Conservation (phyloP, 1,140 invertebrate genomes). For the Nebria ingens region DNA sequence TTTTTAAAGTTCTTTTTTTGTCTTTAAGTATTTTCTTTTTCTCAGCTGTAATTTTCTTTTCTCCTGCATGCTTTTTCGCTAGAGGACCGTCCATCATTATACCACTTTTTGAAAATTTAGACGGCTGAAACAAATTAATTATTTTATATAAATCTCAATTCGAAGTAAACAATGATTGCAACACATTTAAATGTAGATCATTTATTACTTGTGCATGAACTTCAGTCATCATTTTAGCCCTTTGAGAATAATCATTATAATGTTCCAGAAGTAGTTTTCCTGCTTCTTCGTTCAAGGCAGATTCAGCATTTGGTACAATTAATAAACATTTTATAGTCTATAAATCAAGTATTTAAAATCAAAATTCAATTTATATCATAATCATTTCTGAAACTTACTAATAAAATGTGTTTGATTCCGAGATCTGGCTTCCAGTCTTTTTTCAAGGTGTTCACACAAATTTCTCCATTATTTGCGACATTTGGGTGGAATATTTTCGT, state of each 20-base stretch:
- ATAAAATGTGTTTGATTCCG: constrained; percentile 90
- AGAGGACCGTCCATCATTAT: constrained; percentile 52
- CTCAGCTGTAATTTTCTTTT: constrained; percentile 67
- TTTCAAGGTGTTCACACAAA: constrained; percentile 95
- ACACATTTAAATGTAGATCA: constrained; percentile 13
- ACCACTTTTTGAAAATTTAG: constrained; percentile 35
- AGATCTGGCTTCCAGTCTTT: constrained; percentile 95
- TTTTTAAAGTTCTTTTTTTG: constrained; percentile 77
- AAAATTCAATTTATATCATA: constrained; percentile 3
- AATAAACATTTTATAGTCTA: constrained; percentile 85
- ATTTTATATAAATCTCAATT: constrained; percentile 17
- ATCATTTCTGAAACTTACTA: constrained; percentile 46
- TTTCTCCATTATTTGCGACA: constrained; percentile 88
- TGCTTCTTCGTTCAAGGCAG: constrained; percentile 88
- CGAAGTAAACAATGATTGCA: not conserved
- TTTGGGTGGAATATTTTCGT: constrained; percentile 98
- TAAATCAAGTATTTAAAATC: constrained; percentile 28
- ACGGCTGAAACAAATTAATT: constrained; percentile 28
- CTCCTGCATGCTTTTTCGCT: constrained; percentile 74
- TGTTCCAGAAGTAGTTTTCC: constrained; percentile 82
- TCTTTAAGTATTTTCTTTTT: constrained; percentile 71
- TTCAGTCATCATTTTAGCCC: constrained; percentile 90
- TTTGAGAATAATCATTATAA: constrained; percentile 81
- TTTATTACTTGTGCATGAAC: constrained; percentile 71
- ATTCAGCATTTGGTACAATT: constrained; percentile 91